Evolutionary conservation across 1,140 invertebrate genomes (phyloP), one percentile per base, ranked within the genome.

Genomic region (Eufriesea mexicana): DNA sequence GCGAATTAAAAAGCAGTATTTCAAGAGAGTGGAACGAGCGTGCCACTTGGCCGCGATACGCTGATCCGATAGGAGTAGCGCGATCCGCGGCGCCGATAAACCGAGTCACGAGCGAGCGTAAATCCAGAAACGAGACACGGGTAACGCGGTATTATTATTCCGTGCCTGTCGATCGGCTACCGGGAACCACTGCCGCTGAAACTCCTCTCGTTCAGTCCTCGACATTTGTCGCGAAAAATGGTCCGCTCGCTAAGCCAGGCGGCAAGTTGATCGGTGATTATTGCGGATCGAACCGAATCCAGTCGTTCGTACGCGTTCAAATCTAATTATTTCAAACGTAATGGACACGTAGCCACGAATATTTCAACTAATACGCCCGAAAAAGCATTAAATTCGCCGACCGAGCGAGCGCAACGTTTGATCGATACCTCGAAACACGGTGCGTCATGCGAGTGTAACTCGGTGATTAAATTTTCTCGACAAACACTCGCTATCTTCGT

Each of bases 1-100:
- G 20, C 49, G 70, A 72, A 72, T 72, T 72, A 72, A 72, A 72
- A 72, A 35, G 28, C 25, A 45, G 49, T 55, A 54, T 72, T 72
- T 72, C 70, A n/a, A 72, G 70, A 54, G 70, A 35, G 20, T 54
- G 70, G 12, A 55, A 72, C 20, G 28, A 54, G 49, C 25, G 20
- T 14, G 49, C 25, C 66, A 68, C 66, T 72, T 71, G 49, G 70
- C 70, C 49, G 42, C 70, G 70, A 72, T 72, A 54, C 28, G 20
- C 25, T 28, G 68, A 71, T 35, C 9, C 25, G 68, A 71, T 71
- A 28, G 25, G 20, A 51, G 49, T 54, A 67, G 64, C 64, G 49
- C 28, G 70, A 72, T 72, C 28, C 51, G 70, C 12, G 20, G 10
- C 49, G 70, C 14, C 70, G 70, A 72, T 72, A 72, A 35, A 72